Evolutionary conservation across 2,797 vertebrate genomes (phyloP).

Genomic region (Morelia viridis): DNA sequence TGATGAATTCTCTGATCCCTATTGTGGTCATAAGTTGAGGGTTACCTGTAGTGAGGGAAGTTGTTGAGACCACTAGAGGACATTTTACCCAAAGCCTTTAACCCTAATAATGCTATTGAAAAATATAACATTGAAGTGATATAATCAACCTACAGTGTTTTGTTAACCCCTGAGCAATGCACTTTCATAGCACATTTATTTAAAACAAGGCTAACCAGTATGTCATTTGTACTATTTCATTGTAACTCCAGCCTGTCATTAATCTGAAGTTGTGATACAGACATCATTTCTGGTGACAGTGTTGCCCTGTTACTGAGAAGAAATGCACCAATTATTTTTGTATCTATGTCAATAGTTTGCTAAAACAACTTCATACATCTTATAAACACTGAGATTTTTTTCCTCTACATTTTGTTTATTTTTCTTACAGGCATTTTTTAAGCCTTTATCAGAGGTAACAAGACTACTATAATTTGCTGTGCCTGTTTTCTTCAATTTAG

Average conservation of each 20-base stretch:
- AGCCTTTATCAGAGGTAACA: neutral
- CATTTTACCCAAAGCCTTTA: neutral
- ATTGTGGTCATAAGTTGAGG: no score
- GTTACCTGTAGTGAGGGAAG: neutral
- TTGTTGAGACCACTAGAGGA: neutral
- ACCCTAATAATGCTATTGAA: neutral
- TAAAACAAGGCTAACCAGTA: neutral
- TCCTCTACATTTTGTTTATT: neutral
- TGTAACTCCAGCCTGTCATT: neutral
- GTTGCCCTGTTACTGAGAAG: neutral
- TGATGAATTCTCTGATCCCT: no score
- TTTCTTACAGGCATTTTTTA: neutral
- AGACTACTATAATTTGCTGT: neutral
- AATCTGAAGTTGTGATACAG: neutral
- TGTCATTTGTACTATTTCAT: neutral
- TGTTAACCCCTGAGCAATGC: neutral
- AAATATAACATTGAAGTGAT: neutral
- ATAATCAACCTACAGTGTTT: neutral
- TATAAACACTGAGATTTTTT: neutral
- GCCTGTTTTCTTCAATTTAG: conserved; percentile 12
- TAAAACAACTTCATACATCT: neutral
- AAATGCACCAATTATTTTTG: neutral
- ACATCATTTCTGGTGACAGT: neutral
- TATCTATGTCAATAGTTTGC: neutral
- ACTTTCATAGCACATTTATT: neutral